A percentile compares a stretch with the other conserved stretches of the same genome.
phyloP scores from a whole-genome alignment of 2,797 vertebrate genomes.

The Alca torda region DNA sequence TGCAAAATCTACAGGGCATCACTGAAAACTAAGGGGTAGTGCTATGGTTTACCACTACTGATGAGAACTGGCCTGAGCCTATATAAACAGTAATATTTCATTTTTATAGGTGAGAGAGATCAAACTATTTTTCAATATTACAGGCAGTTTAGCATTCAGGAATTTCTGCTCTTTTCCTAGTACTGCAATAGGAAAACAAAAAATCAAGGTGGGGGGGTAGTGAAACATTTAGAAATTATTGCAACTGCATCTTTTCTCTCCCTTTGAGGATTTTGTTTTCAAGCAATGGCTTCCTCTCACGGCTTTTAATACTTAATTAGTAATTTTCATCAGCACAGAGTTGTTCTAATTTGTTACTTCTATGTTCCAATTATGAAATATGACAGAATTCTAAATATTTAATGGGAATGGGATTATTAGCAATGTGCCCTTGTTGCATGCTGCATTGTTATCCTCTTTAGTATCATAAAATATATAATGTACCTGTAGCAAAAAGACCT shows the following conservation, averaged over 20 bases:
- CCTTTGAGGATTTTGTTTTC: not conserved
- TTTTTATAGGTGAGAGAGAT: not conserved
- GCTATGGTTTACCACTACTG: not conserved
- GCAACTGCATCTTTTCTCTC: not conserved
- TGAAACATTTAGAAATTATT: not conserved
- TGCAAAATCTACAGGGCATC: not conserved
- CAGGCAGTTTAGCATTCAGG: not conserved
- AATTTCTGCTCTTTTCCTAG: not conserved
- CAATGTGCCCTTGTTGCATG: not conserved
- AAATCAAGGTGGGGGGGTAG: not conserved
- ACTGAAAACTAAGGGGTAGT: not conserved
- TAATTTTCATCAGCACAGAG: not conserved
- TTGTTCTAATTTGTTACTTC: slow-evolving; percentile 28
- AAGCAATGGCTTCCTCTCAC: not conserved
- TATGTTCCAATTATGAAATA: slow-evolving; percentile 8
- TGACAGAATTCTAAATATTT: slow-evolving; percentile 37
- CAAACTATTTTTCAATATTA: not conserved
- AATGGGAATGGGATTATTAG: slow-evolving; percentile 25
- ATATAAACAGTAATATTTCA: not conserved
- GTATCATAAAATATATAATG: not conserved
- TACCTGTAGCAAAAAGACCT: slow-evolving; percentile 3
- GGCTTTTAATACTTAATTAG: slow-evolving; percentile 11
- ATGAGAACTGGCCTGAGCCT: not conserved
- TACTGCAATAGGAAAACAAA: not conserved
- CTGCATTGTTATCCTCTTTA: not conserved